phyloP scores from a whole-genome alignment of 2,113 vertebrate genomes.

The Bubo bubo region DNA sequence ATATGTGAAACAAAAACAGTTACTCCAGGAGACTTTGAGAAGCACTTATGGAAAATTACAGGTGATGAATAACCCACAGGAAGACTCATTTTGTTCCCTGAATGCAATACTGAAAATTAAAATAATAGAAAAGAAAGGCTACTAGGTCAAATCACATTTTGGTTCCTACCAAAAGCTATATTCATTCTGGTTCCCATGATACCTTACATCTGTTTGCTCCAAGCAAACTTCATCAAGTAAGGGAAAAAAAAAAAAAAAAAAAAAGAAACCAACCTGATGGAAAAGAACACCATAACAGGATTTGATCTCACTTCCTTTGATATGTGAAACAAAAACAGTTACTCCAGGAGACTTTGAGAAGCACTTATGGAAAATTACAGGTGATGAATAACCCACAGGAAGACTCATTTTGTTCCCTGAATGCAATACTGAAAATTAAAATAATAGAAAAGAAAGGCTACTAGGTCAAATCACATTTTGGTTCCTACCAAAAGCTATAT shows the following conservation, averaged over 20 bases:
- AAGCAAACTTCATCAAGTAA: neutral
- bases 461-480: constrained; percentile 33
- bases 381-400: constrained; percentile 68
- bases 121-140: constrained; percentile 55
- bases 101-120: constrained; percentile 43
- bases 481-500: constrained; percentile 10
- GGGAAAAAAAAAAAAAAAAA: neutral
- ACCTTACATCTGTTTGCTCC: constrained; percentile 4
- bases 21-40: constrained; percentile 36
- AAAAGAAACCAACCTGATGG: no score
- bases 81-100: constrained; percentile 49
- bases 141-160: constrained; percentile 34
- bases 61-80: constrained; percentile 67
- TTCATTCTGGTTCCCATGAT: neutral
- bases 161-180: constrained; percentile 4
- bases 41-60: constrained; percentile 63
- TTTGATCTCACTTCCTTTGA: constrained; percentile 69
- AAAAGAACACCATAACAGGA: constrained; percentile 68
- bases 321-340: constrained; percentile 56
- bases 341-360: constrained; percentile 43
- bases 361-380: constrained; percentile 62
- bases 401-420: constrained; percentile 45
- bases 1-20: constrained; percentile 58
- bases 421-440: constrained; percentile 45
- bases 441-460: constrained; percentile 50